Conservation (phyloP, 2,888 invertebrate species). For the Chrysodeixis includens region DNA sequence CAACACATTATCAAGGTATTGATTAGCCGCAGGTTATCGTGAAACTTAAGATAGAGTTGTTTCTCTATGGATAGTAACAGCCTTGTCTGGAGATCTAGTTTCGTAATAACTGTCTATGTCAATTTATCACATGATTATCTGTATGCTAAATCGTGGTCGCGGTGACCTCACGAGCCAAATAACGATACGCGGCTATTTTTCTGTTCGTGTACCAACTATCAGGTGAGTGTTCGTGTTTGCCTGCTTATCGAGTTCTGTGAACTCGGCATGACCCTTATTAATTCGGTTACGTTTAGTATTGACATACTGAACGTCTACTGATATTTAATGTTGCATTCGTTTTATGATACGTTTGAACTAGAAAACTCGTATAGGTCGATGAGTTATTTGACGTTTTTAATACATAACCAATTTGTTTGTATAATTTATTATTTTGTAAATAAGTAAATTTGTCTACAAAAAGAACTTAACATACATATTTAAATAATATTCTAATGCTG, state of each 20-base stretch:
- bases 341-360: not conserved
- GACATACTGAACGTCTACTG: not conserved
- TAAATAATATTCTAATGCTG: too few relatives aligned
- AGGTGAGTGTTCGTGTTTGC: constrained; percentile 21
- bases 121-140: constrained; percentile 71
- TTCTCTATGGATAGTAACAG: constrained; percentile 61
- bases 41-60: constrained; percentile 61
- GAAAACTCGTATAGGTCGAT: too few relatives aligned
- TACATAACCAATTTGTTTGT: not conserved
- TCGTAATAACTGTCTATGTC: constrained; percentile 69
- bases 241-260: constrained; percentile 17
- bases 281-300: not conserved
- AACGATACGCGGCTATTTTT: constrained; percentile 56
- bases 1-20: constrained; percentile 60
- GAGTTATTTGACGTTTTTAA: not conserved
- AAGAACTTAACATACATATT: not conserved
- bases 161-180: constrained; percentile 61
- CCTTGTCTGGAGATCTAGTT: constrained; percentile 71
- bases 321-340: not conserved
- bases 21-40: constrained; percentile 66
- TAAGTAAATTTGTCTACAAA: too few relatives aligned
- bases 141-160: constrained; percentile 62
- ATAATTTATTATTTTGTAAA: not conserved
- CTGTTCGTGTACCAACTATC: constrained; percentile 46
- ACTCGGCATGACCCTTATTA: constrained; percentile 6